Evolutionary conservation across 2,113 vertebrate genomes (phyloP).

Genomic region (Entomyzon cyanotis): DNA sequence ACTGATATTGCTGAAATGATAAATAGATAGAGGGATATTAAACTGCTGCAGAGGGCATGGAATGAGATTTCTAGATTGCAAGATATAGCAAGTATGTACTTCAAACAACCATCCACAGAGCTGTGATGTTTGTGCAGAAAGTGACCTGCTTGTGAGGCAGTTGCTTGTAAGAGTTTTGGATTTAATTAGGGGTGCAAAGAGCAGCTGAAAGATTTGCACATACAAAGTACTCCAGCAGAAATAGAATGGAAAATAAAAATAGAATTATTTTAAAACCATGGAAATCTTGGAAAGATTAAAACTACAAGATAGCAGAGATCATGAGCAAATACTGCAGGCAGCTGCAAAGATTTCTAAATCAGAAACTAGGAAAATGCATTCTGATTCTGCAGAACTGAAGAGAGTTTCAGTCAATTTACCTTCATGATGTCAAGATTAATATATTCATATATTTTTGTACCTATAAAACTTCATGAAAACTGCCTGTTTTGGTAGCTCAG

Average conservation of each 20-base stretch:
- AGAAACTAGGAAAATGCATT: not conserved
- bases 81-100: not conserved
- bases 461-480: not conserved
- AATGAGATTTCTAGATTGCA: conserved; percentile 1
- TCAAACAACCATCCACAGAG: not conserved
- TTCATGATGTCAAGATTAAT: not conserved
- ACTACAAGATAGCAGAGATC: not conserved
- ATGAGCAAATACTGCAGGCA: not conserved
- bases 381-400: not conserved
- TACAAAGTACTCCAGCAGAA: not conserved
- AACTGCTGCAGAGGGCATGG: not conserved
- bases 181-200: not conserved
- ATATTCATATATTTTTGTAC: not conserved
- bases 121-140: not conserved
- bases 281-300: not conserved
- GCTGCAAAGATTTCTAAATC: not conserved
- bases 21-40: not conserved
- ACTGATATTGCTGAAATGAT: not conserved
- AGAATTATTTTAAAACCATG: not conserved
- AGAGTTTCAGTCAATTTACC: not conserved
- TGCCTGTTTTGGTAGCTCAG: not conserved
- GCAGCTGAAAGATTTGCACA: not conserved
- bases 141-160: not conserved
- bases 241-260: not conserved
- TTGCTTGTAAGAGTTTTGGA: not conserved